Percentiles rank a stretch among this genome's conserved stretches.
Conservation (phyloP, 2,888 invertebrate genomes). For the Eupelmus urozonus region DNA sequence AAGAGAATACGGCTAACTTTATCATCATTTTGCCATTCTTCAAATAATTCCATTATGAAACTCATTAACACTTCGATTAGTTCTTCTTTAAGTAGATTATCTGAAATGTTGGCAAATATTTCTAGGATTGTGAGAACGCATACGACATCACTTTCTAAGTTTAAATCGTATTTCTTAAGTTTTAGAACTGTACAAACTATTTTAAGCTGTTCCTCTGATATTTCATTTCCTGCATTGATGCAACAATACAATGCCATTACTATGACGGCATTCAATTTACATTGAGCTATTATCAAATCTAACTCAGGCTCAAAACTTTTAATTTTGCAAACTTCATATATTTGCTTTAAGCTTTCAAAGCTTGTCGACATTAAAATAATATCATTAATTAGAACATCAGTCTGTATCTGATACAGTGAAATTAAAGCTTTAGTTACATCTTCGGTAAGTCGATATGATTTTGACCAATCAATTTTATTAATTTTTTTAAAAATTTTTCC, state of each 20-base stretch:
- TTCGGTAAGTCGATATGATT: conserved; percentile 53
- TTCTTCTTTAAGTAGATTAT: conserved; percentile 39
- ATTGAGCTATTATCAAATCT: conserved; percentile 39
- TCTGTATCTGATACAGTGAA: conserved; percentile 63
- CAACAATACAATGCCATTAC: conserved; percentile 68
- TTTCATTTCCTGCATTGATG: conserved; percentile 60
- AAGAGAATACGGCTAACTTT: conserved; percentile 72
- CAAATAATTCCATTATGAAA: conserved; percentile 67
- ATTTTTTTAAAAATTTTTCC: conserved; percentile 60
- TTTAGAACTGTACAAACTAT: conserved; percentile 67
- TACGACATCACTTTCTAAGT: conserved; percentile 64
- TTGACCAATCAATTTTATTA: conserved; percentile 56
- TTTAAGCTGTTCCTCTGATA: conserved; percentile 62
- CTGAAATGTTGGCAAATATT: conserved; percentile 64
- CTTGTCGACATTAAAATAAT: conserved; percentile 64
- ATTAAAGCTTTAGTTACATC: conserved; percentile 65
- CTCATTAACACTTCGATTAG: conserved; percentile 61
- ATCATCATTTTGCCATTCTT: conserved; percentile 69
- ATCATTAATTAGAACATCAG: conserved; percentile 61
- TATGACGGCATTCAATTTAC: conserved; percentile 65
- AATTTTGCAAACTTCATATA: conserved; percentile 52
- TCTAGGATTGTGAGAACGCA: conserved; percentile 73
- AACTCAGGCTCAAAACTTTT: conserved; percentile 41
- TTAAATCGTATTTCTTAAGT: conserved; percentile 65
- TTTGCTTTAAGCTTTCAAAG: conserved; percentile 63